Evolutionary conservation across 2,888 invertebrate genomes (phyloP).

Genomic region (Tridacna gigas): DNA sequence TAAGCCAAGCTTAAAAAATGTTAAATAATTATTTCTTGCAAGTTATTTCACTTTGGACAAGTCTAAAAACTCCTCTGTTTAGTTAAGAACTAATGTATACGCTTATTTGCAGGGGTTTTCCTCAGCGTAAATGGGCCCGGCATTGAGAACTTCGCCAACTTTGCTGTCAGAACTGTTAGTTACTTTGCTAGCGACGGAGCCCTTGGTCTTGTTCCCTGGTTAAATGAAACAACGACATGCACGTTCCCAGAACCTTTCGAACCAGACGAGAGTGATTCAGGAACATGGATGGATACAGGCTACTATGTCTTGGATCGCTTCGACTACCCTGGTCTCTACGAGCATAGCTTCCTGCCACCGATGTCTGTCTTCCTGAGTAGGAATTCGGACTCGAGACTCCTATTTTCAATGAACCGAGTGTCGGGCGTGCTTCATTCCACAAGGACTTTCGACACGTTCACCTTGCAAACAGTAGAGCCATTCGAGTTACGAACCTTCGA

Average conservation of each 20-base stretch:
- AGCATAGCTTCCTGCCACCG: neutral
- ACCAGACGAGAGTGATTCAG: neutral
- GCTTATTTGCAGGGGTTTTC: neutral
- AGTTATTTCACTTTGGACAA: too few species aligned
- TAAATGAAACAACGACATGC: slow-evolving; percentile 78
- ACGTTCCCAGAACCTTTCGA: slow-evolving; percentile 78
- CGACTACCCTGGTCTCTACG: neutral
- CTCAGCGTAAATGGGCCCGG: slow-evolving; percentile 7
- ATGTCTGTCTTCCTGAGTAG: neutral
- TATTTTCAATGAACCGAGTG: neutral
- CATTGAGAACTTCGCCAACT: neutral
- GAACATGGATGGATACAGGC: neutral
- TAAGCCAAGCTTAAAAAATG: too few species aligned
- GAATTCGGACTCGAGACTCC: neutral
- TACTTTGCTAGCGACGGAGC: slow-evolving; percentile 69
- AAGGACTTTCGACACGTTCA: neutral
- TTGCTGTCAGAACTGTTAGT: neutral
- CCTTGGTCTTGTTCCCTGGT: slow-evolving; percentile 77
- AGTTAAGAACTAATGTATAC: neutral
- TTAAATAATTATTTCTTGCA: too few species aligned
- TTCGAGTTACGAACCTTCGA: neutral
- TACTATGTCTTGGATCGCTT: neutral
- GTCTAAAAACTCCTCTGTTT: too few species aligned
- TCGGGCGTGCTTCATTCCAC: slow-evolving; percentile 6
- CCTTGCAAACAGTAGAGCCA: neutral